Conservation (phyloP, 1,140 invertebrate species). For the Schlechtendalia chinensis region DNA sequence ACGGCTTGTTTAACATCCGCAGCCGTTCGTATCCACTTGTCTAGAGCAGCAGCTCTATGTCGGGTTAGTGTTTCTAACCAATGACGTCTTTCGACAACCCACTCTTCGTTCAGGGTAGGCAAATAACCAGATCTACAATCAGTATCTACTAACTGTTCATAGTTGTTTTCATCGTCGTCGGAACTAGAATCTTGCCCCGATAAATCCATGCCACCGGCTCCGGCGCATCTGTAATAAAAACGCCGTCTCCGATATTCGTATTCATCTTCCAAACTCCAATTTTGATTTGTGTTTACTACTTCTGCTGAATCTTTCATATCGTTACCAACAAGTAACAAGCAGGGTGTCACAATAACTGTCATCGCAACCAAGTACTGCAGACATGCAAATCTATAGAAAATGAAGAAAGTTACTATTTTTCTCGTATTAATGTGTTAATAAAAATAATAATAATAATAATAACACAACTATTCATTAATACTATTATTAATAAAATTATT, state of each 20-base stretch:
- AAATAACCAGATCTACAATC: slow-evolving; percentile 1
- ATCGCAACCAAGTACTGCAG: slow-evolving; percentile 83
- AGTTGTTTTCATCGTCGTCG: neutral
- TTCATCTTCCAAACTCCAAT: slow-evolving; percentile 25
- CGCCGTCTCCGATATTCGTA: slow-evolving; percentile 9
- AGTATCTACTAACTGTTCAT: neutral
- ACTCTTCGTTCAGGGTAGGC: neutral
- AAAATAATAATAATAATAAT: no score
- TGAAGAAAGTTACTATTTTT: no score
- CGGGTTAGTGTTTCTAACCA: neutral
- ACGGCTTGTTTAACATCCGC: slow-evolving; percentile 85
- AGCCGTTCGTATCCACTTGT: slow-evolving; percentile 92
- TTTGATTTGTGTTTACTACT: neutral
- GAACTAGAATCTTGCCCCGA: neutral
- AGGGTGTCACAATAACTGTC: slow-evolving; percentile 59
- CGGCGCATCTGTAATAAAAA: slow-evolving; percentile 1
- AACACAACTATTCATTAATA: no score
- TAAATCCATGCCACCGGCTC: neutral
- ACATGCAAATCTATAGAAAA: slow-evolving; percentile 73
- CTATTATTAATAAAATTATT: no score
- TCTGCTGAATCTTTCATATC: neutral
- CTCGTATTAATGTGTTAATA: no score
- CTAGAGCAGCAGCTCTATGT: slow-evolving; percentile 76
- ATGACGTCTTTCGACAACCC: neutral
- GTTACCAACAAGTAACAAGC: neutral